phyloP scores from a whole-genome alignment of 2,888 invertebrate species.

The Amiota minor region DNA sequence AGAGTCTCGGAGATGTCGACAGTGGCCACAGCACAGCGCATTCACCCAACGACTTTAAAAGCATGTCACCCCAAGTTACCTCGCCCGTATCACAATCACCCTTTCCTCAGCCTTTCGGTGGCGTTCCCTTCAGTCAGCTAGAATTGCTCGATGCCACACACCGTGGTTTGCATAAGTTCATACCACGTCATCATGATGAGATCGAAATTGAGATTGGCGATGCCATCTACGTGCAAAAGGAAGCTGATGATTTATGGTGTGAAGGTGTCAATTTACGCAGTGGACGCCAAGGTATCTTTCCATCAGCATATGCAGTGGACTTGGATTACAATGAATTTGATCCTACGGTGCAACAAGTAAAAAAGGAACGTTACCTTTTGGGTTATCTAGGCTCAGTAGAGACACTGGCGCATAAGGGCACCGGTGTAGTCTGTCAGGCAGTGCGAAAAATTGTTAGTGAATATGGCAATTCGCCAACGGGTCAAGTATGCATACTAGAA shows the following conservation, averaged over 20 bases:
- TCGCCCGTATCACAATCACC: conserved; percentile 79
- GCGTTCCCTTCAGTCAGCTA: conserved; percentile 86
- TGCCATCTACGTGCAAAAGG: conserved; percentile 95
- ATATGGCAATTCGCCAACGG: conserved; percentile 80
- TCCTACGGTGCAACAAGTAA: conserved; percentile 86
- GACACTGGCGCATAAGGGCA: conserved; percentile 97
- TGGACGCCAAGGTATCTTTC: conserved; percentile 95
- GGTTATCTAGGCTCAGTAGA: conserved; percentile 98
- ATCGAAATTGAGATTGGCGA: conserved; percentile 98
- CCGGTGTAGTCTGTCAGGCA: conserved; percentile 93
- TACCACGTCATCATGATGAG: conserved; percentile 95
- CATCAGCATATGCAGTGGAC: conserved; percentile 97
- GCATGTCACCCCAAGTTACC: conserved; percentile 82
- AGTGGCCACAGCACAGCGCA: conserved; percentile 94
- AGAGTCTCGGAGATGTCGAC: conserved; percentile 84
- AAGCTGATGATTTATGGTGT: conserved; percentile 97
- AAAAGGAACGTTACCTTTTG: conserved; percentile 89
- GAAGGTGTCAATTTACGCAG: conserved; percentile 97
- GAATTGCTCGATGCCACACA: conserved; percentile 95
- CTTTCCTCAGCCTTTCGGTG: conserved; percentile 79
- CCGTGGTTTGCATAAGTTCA: conserved; percentile 94
- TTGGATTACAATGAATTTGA: conserved; percentile 97
- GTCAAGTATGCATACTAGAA: conserved; percentile 91
- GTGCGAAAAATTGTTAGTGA: conserved; percentile 88
- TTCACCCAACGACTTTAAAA: conserved; percentile 91